These are phyloP conservation scores for Sphenodon punctatus DNA, from an alignment of 2,797 vertebrate genomes.

Conservation along the genomic window DNA sequence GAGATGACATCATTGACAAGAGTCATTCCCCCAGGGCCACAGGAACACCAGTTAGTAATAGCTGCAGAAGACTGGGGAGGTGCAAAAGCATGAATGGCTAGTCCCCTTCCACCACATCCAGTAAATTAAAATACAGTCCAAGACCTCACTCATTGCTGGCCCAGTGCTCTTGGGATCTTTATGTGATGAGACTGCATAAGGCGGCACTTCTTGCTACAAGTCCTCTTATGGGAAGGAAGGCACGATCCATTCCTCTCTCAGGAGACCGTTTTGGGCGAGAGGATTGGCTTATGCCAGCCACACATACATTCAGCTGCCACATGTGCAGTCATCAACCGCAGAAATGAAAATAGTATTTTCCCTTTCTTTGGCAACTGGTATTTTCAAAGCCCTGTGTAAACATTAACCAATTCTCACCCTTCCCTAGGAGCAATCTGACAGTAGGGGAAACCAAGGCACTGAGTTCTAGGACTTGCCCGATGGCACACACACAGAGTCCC, in stretches of 20 bases:
- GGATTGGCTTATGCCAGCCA: too few relatives aligned
- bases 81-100: too few relatives aligned
- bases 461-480: background rate
- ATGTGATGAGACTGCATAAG: background rate
- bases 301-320: background rate
- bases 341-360: background rate
- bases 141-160: background rate
- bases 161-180: background rate
- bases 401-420: fast-evolving
- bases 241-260: fast-evolving
- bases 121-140: conserved; percentile 5
- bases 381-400: background rate
- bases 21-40: too few relatives aligned
- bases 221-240: background rate
- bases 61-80: too few relatives aligned
- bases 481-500: background rate
- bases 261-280: fast-evolving
- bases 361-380: fast-evolving
- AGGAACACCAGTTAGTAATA: too few relatives aligned
- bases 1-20: too few relatives aligned
- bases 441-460: background rate
- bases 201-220: background rate
- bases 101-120: conserved; percentile 15
- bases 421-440: fast-evolving
- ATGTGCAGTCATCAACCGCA: background rate